Evolutionary conservation across 2,888 invertebrate species (phyloP).

Genomic region (Dicranocentrus wangi): DNA sequence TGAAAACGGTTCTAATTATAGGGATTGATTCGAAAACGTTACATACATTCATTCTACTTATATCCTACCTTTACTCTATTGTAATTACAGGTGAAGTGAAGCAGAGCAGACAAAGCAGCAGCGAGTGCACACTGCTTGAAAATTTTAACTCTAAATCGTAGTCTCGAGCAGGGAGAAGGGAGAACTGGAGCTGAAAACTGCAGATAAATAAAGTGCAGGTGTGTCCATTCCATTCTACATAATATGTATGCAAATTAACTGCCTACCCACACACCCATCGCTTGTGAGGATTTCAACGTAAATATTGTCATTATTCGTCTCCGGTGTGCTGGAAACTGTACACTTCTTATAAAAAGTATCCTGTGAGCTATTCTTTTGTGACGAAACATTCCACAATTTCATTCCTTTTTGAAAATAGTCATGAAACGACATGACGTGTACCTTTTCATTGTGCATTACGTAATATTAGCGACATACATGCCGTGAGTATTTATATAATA

Average conservation of each 20-base stretch:
- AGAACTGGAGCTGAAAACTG: too few species aligned
- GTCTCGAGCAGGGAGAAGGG: background rate
- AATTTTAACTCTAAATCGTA: background rate
- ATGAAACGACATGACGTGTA: background rate
- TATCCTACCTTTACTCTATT: background rate
- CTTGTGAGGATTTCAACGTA: too few species aligned
- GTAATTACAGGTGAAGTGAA: conserved; percentile 20
- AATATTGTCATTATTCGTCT: too few species aligned
- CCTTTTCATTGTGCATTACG: conserved; percentile 10
- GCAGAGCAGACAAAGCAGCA: background rate
- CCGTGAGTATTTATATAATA: conserved; percentile 1
- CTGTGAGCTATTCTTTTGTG: too few species aligned
- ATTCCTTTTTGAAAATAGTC: background rate
- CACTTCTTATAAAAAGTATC: too few species aligned
- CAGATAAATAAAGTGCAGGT: background rate
- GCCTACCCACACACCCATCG: too few species aligned
- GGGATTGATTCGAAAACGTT: background rate
- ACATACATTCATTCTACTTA: background rate
- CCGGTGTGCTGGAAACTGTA: too few species aligned
- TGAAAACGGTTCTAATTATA: conserved; percentile 37
- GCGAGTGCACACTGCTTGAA: too few species aligned
- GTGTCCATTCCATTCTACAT: background rate
- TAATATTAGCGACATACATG: conserved; percentile 4
- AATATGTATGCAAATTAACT: background rate
- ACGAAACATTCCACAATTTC: conserved; percentile 9